A percentile compares a stretch with the other conserved stretches of the same genome.
Evolutionary conservation across 2,797 vertebrate species (phyloP).

Genomic region (Alouatta caraya): DNA sequence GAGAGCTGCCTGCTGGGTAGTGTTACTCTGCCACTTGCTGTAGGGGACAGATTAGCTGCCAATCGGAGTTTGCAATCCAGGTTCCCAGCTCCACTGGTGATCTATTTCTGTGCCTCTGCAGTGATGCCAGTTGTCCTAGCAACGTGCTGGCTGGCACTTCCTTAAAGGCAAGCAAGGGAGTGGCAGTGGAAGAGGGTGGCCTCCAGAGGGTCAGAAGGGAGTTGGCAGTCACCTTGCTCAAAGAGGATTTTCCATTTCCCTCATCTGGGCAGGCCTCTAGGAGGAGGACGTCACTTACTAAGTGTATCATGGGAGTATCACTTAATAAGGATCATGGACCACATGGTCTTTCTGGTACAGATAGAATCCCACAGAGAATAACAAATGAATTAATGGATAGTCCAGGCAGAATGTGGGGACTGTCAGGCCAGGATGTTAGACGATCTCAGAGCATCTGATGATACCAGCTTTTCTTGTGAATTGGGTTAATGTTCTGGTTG

Average conservation of each 20-base stretch:
- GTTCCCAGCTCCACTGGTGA: neutral
- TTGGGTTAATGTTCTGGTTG: constrained; percentile 57
- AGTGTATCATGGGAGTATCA: constrained; percentile 23
- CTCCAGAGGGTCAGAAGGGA: constrained; percentile 37
- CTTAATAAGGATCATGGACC: constrained; percentile 46
- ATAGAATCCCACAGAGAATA: constrained; percentile 7
- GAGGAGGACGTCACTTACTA: constrained; percentile 46
- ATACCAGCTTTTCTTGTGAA: constrained; percentile 60
- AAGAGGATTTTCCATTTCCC: constrained; percentile 62
- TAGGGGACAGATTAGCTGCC: neutral
- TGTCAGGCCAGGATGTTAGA: constrained; percentile 21
- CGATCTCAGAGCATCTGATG: constrained; percentile 33
- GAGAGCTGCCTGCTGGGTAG: neutral
- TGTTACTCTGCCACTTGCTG: neutral
- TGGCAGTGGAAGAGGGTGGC: constrained; percentile 27
- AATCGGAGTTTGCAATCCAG: neutral
- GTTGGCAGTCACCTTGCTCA: constrained; percentile 60
- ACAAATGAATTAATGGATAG: constrained; percentile 47
- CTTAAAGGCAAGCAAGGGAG: constrained; percentile 27
- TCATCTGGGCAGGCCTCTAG: constrained; percentile 48
- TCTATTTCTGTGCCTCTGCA: constrained; percentile 32
- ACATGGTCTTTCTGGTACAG: constrained; percentile 41
- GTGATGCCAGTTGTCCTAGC: constrained; percentile 61
- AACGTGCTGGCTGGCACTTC: constrained; percentile 47
- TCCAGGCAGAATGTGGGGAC: constrained; percentile 23